phyloP scores from a whole-genome alignment of 2,113 vertebrate genomes.

The Agapornis roseicollis region DNA sequence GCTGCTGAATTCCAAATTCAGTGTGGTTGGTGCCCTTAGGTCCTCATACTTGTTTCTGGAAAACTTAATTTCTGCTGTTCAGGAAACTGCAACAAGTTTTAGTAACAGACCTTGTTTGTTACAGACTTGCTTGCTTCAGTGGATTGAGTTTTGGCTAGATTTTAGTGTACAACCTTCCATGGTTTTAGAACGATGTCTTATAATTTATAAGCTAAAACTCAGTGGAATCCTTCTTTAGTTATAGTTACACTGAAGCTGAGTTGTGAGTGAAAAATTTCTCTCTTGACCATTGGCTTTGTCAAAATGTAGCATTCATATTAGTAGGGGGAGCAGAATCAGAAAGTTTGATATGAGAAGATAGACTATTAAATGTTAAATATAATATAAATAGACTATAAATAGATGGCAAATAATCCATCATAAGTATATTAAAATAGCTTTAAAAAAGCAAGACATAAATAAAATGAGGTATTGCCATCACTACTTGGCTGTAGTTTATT shows the following conservation, averaged over 20 bases:
- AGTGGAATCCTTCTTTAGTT: neutral
- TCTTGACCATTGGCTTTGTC: neutral
- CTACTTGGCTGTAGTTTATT: neutral
- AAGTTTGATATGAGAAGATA: neutral
- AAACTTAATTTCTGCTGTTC: neutral
- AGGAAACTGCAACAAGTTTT: neutral
- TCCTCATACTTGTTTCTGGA: neutral
- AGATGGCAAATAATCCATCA: neutral
- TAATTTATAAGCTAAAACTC: neutral
- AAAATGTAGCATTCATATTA: neutral
- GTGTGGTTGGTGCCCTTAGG: neutral
- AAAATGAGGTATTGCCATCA: neutral
- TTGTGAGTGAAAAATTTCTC: neutral
- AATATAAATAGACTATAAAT: too few species aligned
- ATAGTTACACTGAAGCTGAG: neutral
- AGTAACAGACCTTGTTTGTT: neutral
- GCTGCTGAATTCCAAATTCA: neutral
- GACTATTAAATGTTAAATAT: neutral
- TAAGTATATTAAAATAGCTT: neutral
- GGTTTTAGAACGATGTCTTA: neutral
- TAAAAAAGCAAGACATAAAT: neutral
- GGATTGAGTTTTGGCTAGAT: neutral
- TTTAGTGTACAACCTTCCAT: neutral
- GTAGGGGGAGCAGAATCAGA: neutral
- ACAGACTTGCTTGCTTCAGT: neutral